Percentiles rank a stretch among this genome's conserved stretches.
Evolutionary conservation across 2,797 vertebrate species (phyloP).

Genomic region (Gila robusta): DNA sequence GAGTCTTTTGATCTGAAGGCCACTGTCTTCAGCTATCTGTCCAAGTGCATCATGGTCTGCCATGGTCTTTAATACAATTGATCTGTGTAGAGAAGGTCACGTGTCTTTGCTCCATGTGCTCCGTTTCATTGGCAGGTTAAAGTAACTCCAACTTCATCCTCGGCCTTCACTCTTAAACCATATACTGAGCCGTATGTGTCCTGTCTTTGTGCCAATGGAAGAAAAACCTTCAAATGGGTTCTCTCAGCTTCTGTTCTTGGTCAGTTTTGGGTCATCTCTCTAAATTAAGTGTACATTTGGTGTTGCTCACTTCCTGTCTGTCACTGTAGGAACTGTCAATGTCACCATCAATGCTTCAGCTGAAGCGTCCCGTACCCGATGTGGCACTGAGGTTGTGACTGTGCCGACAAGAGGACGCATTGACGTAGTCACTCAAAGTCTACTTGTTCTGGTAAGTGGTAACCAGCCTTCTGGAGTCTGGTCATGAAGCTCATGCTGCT

Average conservation of each 20-base stretch:
- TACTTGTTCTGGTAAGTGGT: conserved; percentile 71
- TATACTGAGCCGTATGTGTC: neutral
- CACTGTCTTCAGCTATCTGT: neutral
- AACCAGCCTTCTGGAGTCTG: neutral
- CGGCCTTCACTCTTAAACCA: neutral
- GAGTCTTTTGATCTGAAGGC: conserved; percentile 23
- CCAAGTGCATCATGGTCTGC: neutral
- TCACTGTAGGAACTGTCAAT: neutral
- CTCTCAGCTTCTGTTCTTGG: neutral
- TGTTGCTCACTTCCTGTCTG: neutral
- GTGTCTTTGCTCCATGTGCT: neutral
- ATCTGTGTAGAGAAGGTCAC: neutral
- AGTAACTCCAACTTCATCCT: neutral
- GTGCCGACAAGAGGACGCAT: conserved; percentile 75
- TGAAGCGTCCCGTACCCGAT: conserved; percentile 47
- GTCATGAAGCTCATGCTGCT: no score
- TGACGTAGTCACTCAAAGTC: conserved; percentile 69
- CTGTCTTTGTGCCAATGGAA: conserved; percentile 3
- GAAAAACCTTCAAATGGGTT: conserved; percentile 9
- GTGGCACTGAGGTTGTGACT: conserved; percentile 70
- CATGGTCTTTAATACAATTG: neutral
- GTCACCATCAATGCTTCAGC: neutral
- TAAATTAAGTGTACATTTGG: neutral
- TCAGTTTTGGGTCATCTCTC: neutral
- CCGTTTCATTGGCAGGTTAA: neutral